Evolutionary conservation across 1,140 invertebrate genomes (phyloP).

Genomic region (Trichomalopsis sarcophagae): DNA sequence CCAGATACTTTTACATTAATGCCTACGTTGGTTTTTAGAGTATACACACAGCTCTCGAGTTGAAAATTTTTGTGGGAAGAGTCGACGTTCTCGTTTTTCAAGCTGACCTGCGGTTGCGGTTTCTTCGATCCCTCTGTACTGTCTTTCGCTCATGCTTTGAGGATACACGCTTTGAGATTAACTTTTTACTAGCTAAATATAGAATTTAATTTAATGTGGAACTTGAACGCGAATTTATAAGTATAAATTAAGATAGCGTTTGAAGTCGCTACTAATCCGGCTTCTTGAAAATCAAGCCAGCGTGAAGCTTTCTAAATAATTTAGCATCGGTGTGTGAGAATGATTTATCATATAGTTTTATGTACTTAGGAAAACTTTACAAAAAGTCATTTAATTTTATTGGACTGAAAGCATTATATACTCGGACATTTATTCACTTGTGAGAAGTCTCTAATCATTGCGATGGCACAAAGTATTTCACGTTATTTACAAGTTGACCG

Average conservation of each 20-base stretch:
- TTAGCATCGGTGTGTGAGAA: neutral
- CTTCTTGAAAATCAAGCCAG: neutral
- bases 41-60: neutral
- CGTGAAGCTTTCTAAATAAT: neutral
- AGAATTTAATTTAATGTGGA: neutral
- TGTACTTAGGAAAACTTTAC: too few species aligned
- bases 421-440: neutral
- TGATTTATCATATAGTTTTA: neutral
- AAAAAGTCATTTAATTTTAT: too few species aligned
- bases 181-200: neutral
- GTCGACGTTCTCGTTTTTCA: neutral
- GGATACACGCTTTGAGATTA: neutral
- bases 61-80: slow-evolving; percentile 16
- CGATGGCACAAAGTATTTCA: neutral
- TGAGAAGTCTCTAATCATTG: neutral
- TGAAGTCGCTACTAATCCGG: neutral
- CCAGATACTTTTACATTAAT: slow-evolving; percentile 46
- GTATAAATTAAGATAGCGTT: neutral
- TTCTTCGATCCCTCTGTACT: neutral
- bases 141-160: neutral
- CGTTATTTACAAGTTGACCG: neutral
- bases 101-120: neutral
- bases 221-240: neutral
- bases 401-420: neutral
- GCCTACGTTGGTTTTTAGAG: slow-evolving; percentile 37